Percentiles rank a stretch among this genome's conserved stretches.
Evolutionary conservation across 2,113 vertebrate genomes (phyloP).

Genomic region (Cavia porcellus): DNA sequence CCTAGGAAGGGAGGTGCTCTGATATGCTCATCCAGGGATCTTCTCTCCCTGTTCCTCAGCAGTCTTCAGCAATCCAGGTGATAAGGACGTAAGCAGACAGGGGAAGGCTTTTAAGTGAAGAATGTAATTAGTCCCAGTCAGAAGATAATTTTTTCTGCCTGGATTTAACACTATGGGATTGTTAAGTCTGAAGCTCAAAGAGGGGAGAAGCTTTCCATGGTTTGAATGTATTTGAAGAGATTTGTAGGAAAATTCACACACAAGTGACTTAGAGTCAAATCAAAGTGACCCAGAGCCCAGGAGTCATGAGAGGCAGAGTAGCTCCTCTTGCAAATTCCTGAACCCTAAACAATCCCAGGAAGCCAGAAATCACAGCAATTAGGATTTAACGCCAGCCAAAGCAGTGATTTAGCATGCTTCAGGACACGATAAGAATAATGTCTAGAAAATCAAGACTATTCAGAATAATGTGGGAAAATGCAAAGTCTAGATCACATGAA

Average conservation of each 20-base stretch:
- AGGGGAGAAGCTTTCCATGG: neutral
- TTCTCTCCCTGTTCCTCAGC: accelerated
- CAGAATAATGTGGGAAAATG: neutral
- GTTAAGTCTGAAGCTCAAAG: neutral
- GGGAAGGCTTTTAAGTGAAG: neutral
- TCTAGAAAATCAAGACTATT: neutral
- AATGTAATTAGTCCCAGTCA: neutral
- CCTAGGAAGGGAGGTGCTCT: neutral
- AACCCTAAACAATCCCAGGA: neutral
- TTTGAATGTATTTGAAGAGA: neutral
- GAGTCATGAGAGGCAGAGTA: neutral
- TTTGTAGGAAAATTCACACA: neutral
- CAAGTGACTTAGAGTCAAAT: neutral
- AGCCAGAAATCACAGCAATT: neutral
- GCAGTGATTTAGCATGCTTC: neutral
- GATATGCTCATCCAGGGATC: neutral
- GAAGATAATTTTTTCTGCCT: neutral
- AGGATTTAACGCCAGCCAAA: neutral
- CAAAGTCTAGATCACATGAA: neutral
- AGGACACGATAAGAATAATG: neutral
- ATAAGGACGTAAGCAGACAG: neutral
- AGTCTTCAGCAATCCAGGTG: neutral
- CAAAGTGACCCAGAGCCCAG: neutral
- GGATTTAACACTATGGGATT: neutral
- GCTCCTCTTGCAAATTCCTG: neutral